Conservation (phyloP, 1,140 invertebrate species). For the Pararge aegeria region DNA sequence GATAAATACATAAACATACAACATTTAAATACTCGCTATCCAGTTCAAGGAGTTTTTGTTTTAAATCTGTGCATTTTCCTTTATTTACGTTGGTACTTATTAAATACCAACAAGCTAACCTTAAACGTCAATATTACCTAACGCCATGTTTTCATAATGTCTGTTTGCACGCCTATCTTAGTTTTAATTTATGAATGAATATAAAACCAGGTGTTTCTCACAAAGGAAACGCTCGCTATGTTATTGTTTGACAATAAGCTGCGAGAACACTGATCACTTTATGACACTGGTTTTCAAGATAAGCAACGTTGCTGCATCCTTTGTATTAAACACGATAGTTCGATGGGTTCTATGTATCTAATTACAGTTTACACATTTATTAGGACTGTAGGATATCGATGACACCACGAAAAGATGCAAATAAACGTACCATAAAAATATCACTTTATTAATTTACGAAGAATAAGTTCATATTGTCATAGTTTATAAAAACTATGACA, state of each 20-base stretch:
- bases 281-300: background rate
- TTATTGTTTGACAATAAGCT: background rate
- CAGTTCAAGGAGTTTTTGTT: slow-evolving; percentile 47
- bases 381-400: too few relatives aligned
- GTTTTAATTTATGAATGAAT: background rate
- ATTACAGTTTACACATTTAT: too few relatives aligned
- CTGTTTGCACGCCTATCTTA: background rate
- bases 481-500: too few relatives aligned
- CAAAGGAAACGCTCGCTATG: background rate
- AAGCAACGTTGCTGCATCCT: background rate
- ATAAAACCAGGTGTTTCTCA: background rate
- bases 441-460: too few relatives aligned
- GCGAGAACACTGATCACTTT: background rate
- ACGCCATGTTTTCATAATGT: background rate
- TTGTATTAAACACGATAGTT: background rate
- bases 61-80: slow-evolving; percentile 5
- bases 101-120: background rate
- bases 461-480: too few relatives aligned
- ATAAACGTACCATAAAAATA: too few relatives aligned
- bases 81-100: background rate
- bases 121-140: background rate
- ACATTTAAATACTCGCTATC: slow-evolving; percentile 55
- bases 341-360: too few relatives aligned
- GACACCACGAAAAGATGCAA: too few relatives aligned
- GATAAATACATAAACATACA: slow-evolving; percentile 18